Percentiles rank a stretch among this genome's conserved stretches.
Conservation (phyloP, 2,888 invertebrate genomes). For the Gonocerus acuteangulatus region DNA sequence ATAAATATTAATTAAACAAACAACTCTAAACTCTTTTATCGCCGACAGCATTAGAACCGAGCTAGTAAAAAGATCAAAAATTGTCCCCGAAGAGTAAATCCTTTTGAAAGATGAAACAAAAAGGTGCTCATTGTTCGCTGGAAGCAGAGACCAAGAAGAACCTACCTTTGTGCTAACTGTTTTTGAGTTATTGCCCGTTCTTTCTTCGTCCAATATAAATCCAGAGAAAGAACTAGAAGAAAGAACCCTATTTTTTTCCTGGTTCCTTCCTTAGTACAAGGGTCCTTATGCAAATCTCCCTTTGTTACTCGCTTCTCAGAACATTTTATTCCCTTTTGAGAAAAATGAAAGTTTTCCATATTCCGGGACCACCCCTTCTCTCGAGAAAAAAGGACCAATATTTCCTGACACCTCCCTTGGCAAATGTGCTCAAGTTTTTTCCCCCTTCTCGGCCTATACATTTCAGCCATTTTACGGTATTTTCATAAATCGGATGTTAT, state of each 20-base stretch:
- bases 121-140: constrained; percentile 3
- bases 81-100: too few species aligned
- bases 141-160: neutral
- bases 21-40: too few species aligned
- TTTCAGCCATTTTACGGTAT: too few species aligned
- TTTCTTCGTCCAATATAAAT: neutral
- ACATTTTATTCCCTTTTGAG: constrained; percentile 8
- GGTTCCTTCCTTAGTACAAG: constrained; percentile 7
- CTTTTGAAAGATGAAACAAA: neutral
- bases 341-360: constrained; percentile 20
- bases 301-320: constrained; percentile 13
- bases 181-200: constrained; percentile 10
- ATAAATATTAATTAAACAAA: too few species aligned
- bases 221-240: neutral
- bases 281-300: constrained; percentile 16
- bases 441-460: too few species aligned
- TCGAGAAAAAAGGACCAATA: neutral
- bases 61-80: too few species aligned
- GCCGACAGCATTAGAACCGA: too few species aligned
- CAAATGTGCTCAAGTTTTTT: too few species aligned
- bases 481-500: too few species aligned
- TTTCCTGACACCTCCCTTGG: neutral
- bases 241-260: constrained; percentile 19
- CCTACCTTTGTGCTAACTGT: constrained; percentile 14
- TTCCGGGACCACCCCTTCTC: neutral